Base-by-base conservation (phyloP, 2,113 vertebrate species). In the Danionella cerebrum region DNA sequence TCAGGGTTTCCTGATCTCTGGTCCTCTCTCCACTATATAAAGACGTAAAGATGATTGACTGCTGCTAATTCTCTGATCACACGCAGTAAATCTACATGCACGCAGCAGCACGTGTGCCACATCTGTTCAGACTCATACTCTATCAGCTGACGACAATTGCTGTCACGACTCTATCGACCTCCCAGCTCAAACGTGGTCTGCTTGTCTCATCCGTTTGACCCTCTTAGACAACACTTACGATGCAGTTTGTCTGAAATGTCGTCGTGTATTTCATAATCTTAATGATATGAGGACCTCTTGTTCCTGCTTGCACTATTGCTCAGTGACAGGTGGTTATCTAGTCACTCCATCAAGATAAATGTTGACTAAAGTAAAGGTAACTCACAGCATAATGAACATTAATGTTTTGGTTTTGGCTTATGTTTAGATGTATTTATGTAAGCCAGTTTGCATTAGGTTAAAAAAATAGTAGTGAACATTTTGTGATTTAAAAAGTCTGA, bases 121-220 rank as follows among this genome's bases (percentile, higher is more conserved):
- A 31, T 52, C 7, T 13, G 25, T 35, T 48, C 42, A 11, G 24
- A 42, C 39, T 60, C 57, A 3, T 29, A 27, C 57, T 44, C 39
- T 47, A 48, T 48, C 59, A 35, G 44, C 16, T 21, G 13, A 48
- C 18, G 29, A 48, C 42, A 44, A 14, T 14, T 2, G 2, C 44
- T 64, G 59, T 48, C 42, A 14, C 29, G 60, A 64, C 44, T 48
- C 60, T 16, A 36, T 48, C 66, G 36, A 48, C 53, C 44, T 36
- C 44, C 19, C 19, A 21, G 11, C 42, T 16, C 3, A 58, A 51
- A 47, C 19, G 29, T 4, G 27, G 25, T 27, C 16, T 19, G 45
- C 21, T 62, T 72, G 70, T 72, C 70, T 6, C 22, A 38, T 19
- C 45, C 12, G 47, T 58, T 72, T 72, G 67, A 25, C 45, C 19